phyloP scores from a whole-genome alignment of 1,140 invertebrate species.

The Neodiprion virginianus region DNA sequence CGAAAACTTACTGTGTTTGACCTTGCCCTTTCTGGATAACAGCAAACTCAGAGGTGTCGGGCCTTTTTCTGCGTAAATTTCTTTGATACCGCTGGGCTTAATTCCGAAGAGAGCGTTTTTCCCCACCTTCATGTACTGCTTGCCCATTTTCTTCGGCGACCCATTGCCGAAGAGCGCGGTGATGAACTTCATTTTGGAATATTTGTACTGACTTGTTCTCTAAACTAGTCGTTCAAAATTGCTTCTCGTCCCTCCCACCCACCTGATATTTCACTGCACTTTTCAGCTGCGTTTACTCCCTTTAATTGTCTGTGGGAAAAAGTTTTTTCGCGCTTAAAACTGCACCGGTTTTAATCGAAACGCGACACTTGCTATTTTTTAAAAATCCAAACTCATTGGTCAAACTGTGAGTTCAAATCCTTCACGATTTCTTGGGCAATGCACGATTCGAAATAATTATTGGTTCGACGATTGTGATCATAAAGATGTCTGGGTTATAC shows the following conservation, averaged over 20 bases:
- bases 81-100: constrained; percentile 51
- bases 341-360: neutral
- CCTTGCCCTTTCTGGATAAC: constrained; percentile 75
- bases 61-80: constrained; percentile 60
- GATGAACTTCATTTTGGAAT: constrained; percentile 56
- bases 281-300: neutral
- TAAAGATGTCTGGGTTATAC: neutral
- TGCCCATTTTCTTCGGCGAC: constrained; percentile 60
- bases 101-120: constrained; percentile 74
- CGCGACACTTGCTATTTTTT: neutral
- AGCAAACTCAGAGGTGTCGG: constrained; percentile 75
- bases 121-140: constrained; percentile 78
- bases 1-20: constrained; percentile 74
- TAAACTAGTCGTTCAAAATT: neutral
- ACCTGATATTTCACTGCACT: constrained; percentile 18
- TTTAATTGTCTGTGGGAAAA: neutral
- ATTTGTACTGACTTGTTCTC: neutral
- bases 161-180: constrained; percentile 53
- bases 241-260: constrained; percentile 8
- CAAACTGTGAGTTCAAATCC: neutral
- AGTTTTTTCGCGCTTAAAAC: no score
- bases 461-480: neutral
- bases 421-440: neutral
- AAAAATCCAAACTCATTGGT: neutral
- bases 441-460: neutral